Conservation (phyloP, 92 coral and sea anemone genomes). For the Anthopleura xanthogrammica region DNA sequence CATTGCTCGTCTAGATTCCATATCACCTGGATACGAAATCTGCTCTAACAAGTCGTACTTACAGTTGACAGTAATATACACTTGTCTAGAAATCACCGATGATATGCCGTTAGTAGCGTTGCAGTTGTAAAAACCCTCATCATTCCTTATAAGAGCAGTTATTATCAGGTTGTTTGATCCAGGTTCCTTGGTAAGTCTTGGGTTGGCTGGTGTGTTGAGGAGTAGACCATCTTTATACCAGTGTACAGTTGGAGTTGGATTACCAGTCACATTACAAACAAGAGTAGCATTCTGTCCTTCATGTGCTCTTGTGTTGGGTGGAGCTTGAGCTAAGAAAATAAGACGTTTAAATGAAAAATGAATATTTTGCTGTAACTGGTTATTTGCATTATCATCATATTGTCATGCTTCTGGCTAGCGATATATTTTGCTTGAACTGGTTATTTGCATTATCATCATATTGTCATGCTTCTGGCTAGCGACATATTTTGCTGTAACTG, state of each 20-base stretch:
- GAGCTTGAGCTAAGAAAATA: neutral
- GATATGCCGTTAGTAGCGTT: neutral
- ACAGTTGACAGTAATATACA: conserved; percentile 2
- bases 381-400: too few species aligned
- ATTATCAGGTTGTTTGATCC: neutral
- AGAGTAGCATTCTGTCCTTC: conserved; percentile 8
- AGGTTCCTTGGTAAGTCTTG: neutral
- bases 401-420: too few species aligned
- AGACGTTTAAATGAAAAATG: neutral
- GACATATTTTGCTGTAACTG: too few species aligned
- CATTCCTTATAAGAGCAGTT: neutral
- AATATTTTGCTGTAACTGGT: too few species aligned
- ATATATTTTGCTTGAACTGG: too few species aligned
- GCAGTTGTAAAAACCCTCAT: neutral
- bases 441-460: too few species aligned
- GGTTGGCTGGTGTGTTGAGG: neutral
- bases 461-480: too few species aligned
- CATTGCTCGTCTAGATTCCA: too few species aligned
- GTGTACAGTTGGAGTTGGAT: neutral
- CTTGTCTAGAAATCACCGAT: neutral
- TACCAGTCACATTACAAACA: neutral
- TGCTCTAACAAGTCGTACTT: neutral
- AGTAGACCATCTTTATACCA: conserved; percentile 11
- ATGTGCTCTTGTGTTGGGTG: neutral
- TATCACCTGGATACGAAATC: too few species aligned